phyloP scores from a whole-genome alignment of 2,113 vertebrate genomes.

The Melanerpes aurifrons region DNA sequence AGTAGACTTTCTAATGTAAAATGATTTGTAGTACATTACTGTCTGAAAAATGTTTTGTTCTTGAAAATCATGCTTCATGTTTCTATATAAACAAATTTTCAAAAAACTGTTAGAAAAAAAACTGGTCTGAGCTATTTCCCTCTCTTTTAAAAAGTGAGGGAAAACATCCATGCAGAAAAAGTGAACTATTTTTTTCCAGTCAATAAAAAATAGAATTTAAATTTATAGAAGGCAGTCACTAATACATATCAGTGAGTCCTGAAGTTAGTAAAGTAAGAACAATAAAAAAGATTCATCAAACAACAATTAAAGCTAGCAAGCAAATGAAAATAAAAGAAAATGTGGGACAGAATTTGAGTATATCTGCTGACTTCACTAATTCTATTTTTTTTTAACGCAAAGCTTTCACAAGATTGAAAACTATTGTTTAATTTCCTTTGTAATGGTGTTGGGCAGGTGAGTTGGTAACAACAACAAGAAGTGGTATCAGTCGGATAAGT shows the following conservation, averaged over 20 bases:
- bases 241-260: background rate
- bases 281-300: background rate
- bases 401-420: slow-evolving; percentile 42
- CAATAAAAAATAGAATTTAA: background rate
- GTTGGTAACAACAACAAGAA: background rate
- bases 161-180: background rate
- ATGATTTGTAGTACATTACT: background rate
- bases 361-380: background rate
- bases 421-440: slow-evolving; percentile 42
- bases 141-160: background rate
- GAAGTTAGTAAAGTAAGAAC: background rate
- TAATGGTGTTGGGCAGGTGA: background rate
- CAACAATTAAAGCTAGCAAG: background rate
- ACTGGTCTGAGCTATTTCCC: background rate
- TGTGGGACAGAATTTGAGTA: background rate
- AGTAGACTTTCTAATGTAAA: background rate
- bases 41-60: background rate
- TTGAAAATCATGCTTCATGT: background rate
- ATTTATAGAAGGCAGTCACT: background rate
- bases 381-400: background rate
- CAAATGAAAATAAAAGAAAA: background rate
- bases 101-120: background rate
- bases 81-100: background rate
- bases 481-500: background rate
- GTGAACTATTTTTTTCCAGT: background rate